phyloP scores from a whole-genome alignment of 1,140 invertebrate genomes.

The Hylyphantes graminicola region DNA sequence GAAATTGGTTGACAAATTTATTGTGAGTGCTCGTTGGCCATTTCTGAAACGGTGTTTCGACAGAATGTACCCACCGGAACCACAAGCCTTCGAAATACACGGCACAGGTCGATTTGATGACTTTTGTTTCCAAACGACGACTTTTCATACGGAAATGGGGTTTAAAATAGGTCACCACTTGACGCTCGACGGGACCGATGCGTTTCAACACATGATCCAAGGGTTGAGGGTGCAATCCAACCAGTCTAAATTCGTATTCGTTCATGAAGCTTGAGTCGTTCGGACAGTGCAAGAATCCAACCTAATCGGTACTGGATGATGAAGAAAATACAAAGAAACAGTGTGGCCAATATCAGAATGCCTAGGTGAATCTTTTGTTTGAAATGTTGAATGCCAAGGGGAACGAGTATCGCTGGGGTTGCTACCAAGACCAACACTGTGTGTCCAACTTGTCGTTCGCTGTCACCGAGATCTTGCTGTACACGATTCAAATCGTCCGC shows the following conservation, averaged over 20 bases:
- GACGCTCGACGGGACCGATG: not conserved
- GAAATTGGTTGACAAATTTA: not conserved
- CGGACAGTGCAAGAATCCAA: not conserved
- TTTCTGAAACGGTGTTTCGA: not conserved
- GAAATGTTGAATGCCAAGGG: not conserved
- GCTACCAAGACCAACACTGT: not conserved
- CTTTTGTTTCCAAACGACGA: not conserved
- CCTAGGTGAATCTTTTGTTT: not conserved
- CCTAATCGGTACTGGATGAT: slow-evolving; percentile 11
- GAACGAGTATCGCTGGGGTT: not conserved
- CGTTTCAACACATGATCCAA: not conserved
- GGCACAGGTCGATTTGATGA: not conserved
- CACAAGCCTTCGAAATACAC: slow-evolving; percentile 20
- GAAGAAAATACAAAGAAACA: not conserved
- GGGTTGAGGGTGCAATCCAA: not conserved
- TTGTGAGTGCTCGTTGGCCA: not conserved
- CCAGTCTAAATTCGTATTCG: slow-evolving; percentile 35
- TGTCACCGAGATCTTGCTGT: not conserved
- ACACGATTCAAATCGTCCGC: not conserved
- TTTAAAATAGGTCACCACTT: not conserved
- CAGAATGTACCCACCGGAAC: slow-evolving; percentile 24
- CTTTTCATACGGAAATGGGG: slow-evolving; percentile 9
- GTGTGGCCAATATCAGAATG: not conserved
- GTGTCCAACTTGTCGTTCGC: not conserved
- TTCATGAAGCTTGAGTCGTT: not conserved